Percentiles rank a stretch among this genome's conserved stretches.
Conservation (phyloP, 1,140 invertebrate genomes). For the Drosophila asahinai region DNA sequence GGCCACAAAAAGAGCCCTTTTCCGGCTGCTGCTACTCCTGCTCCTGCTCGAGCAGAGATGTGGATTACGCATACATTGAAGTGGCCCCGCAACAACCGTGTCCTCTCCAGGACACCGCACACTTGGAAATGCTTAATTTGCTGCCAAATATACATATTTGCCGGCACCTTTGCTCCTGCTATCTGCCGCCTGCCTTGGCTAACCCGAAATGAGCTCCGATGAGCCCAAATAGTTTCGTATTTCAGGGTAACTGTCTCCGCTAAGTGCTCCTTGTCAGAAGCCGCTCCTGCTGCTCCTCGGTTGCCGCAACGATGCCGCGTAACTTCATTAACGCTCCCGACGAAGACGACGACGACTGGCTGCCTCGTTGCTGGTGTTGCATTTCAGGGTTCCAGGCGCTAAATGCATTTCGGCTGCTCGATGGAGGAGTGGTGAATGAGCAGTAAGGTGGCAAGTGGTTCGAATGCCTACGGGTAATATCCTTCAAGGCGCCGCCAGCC, state of each 20-base stretch:
- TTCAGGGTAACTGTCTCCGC: slow-evolving; percentile 27
- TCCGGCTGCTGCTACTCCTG: not conserved
- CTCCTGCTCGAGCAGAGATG: not conserved
- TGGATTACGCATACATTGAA: slow-evolving; percentile 28
- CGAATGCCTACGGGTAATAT: slow-evolving; percentile 38
- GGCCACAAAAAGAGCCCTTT: slow-evolving; percentile 25
- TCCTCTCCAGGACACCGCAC: slow-evolving; percentile 18
- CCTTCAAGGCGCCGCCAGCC: slow-evolving; percentile 14
- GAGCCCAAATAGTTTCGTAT: slow-evolving; percentile 58
- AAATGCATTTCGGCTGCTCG: slow-evolving; percentile 53
- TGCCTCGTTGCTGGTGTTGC: slow-evolving; percentile 38
- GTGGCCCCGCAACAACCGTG: slow-evolving; percentile 17
- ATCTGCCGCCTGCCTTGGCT: slow-evolving; percentile 5
- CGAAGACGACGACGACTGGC: slow-evolving; percentile 13
- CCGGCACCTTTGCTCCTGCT: not conserved
- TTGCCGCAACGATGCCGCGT: slow-evolving; percentile 20
- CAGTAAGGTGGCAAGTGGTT: slow-evolving; percentile 1
- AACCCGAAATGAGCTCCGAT: slow-evolving; percentile 53
- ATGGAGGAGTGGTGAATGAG: not conserved
- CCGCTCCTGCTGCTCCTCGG: not conserved
- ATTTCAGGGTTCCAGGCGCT: slow-evolving; percentile 33
- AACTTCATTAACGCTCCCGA: slow-evolving; percentile 51
- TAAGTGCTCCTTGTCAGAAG: slow-evolving; percentile 40
- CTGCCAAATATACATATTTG: slow-evolving; percentile 44
- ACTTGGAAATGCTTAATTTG: slow-evolving; percentile 53